Evolutionary conservation across 1,140 invertebrate species (phyloP), one percentile per base, ranked within the genome.

Genomic region (Ceratitis capitata): DNA sequence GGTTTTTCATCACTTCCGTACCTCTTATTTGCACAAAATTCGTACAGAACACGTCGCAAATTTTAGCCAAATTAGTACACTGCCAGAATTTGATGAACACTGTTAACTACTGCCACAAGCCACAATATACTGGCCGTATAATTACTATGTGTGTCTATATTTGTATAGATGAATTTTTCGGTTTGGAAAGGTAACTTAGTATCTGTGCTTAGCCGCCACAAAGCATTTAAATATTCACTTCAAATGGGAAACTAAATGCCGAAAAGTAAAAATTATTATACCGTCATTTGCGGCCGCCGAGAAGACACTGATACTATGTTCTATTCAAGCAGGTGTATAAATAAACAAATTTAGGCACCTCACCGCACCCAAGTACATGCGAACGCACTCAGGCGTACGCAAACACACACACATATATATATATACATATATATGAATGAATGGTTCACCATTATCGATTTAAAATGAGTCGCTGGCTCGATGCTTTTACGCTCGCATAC

Each of bases 241-340:
- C 42, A 45, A n/a, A 74, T 5, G 16, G 19, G 10, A 47, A 47
- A 78, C 4, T 39, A 74, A 74, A 32, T 39, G 45, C 19, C 23
- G 9, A 45, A n/a, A 23, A 42, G 39, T 35, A 35, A n/a, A n/a
- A n/a, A n/a, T n/a, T 39, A 53, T 29, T 35, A 83, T 19, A 23
- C 82, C 89, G 89, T 88, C 88, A 87, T 86, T 87, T 88, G 86
- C 88, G 87, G 89, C 88, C 87, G 89, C 87, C 89, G 89, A 90
- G 89, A 90, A 90, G 89, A 90, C 89, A 90, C 89, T 90, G 90
- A 90, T 90, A 90, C 88, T 87, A 86, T 88, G 88, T 90, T 90
- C 89, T 90, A 88, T 88, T 78, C 78, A 87, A 85, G 89, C 89
- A 87, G 89, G 87, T 88, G 89, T 90, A 90, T 90, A 90, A 90